phyloP scores from a whole-genome alignment of 2,888 invertebrate genomes.

The Apodemia mormo region DNA sequence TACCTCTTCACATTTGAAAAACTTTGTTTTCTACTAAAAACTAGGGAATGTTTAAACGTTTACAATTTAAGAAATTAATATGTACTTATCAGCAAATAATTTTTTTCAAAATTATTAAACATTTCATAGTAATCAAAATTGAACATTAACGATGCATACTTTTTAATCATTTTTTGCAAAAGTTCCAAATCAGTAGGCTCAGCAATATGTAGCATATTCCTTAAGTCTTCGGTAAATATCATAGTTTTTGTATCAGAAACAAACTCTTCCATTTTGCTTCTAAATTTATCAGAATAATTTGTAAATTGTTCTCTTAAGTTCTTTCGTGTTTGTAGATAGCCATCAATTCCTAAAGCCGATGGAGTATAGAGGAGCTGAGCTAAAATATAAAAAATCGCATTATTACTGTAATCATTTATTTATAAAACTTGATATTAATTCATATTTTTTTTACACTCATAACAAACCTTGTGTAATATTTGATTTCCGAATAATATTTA shows the following conservation, averaged over 20 bases:
- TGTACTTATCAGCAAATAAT: too few species aligned
- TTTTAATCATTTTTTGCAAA: constrained; percentile 85
- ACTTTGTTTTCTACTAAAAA: too few species aligned
- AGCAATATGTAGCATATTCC: constrained; percentile 88
- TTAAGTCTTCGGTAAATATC: constrained; percentile 93
- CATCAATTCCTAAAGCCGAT: constrained; percentile 83
- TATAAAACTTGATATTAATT: not conserved
- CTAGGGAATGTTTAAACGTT: not conserved
- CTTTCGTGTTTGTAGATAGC: constrained; percentile 78
- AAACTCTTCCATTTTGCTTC: constrained; percentile 86
- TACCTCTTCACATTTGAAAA: too few species aligned
- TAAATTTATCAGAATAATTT: constrained; percentile 84
- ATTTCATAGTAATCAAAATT: not conserved
- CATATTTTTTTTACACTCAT: not conserved
- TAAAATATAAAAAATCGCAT: constrained; percentile 42
- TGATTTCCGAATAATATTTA: constrained; percentile 17
- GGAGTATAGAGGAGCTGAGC: constrained; percentile 78
- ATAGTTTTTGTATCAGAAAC: constrained; percentile 80
- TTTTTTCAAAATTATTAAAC: too few species aligned
- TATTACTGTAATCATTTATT: not conserved
- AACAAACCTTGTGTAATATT: constrained; percentile 22
- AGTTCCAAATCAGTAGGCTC: constrained; percentile 84
- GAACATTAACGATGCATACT: constrained; percentile 62
- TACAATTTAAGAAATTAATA: not conserved
- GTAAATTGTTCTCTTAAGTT: constrained; percentile 82